Conservation (phyloP, 2,113 vertebrate genomes). For the Pipra filicauda region DNA sequence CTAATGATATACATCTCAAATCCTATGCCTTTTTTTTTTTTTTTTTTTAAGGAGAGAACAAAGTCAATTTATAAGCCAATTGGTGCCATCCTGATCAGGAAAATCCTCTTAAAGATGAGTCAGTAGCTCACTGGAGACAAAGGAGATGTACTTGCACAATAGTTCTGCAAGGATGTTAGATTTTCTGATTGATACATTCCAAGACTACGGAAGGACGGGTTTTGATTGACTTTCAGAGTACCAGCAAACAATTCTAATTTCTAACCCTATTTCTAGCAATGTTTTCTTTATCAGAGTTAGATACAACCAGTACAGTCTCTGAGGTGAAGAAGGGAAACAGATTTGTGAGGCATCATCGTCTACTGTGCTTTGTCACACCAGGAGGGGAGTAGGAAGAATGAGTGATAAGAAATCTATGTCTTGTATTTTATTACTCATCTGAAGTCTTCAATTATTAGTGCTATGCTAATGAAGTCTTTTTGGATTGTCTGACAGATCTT, state of each 20-base stretch:
- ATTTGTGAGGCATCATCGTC: background rate
- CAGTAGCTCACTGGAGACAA: background rate
- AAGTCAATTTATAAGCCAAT: background rate
- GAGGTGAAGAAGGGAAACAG: background rate
- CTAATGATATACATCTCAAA: background rate
- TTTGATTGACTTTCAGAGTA: background rate
- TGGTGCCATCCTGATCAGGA: background rate
- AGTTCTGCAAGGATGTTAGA: background rate
- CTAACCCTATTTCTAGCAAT: background rate
- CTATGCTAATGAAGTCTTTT: background rate
- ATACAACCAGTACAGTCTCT: background rate
- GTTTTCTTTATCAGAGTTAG: background rate
- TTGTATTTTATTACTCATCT: slow-evolving; percentile 2
- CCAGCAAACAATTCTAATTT: background rate
- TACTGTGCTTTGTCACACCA: background rate
- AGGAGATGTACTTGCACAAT: background rate
- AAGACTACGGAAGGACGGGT: background rate
- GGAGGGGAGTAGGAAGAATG: background rate
- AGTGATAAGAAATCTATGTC: background rate
- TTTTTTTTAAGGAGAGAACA: background rate
- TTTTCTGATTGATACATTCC: background rate
- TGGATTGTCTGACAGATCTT: background rate
- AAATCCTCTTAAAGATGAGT: background rate
- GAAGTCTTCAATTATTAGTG: background rate
- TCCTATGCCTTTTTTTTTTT: background rate